These are phyloP conservation scores for Beroe ovata DNA, from an alignment of 37 sponge, comb jelly and placozoan genomes.

Conservation along the genomic window DNA sequence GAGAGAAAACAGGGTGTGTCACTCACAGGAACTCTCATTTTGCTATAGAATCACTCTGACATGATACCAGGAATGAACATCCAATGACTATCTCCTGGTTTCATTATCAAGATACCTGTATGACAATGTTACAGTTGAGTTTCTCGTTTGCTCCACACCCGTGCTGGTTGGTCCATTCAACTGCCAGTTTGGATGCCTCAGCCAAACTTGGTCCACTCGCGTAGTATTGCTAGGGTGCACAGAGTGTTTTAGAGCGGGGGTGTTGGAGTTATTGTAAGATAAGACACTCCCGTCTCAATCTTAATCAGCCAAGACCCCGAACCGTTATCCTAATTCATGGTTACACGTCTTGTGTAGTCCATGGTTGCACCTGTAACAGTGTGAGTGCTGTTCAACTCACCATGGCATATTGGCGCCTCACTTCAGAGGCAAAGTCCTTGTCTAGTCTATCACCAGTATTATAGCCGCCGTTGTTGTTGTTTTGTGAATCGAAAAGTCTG, in stretches of 20 bases:
- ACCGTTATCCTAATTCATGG: no score
- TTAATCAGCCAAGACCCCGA: no score
- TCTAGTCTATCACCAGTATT: not conserved
- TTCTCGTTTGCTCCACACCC: constrained; percentile 23
- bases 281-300: no score
- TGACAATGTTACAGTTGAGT: constrained; percentile 18
- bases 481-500: constrained; percentile 29
- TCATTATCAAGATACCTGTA: not conserved
- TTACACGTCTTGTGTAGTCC: no score
- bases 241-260: no score
- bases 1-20: no score
- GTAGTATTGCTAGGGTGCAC: constrained; percentile 14
- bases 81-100: no score
- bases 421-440: not conserved
- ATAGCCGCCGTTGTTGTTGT: constrained; percentile 57
- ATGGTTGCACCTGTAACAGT: no score
- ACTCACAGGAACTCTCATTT: not conserved
- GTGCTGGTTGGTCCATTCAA: constrained; percentile 46
- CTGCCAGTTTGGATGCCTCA: not conserved
- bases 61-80: no score
- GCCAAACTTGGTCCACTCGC: not conserved
- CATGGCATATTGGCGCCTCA: constrained; percentile 3
- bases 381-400: no score
- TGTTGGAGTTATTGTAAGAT: no score
- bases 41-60: no score